phyloP scores from a whole-genome alignment of 2,888 invertebrate genomes.

The Erebia ligea region DNA sequence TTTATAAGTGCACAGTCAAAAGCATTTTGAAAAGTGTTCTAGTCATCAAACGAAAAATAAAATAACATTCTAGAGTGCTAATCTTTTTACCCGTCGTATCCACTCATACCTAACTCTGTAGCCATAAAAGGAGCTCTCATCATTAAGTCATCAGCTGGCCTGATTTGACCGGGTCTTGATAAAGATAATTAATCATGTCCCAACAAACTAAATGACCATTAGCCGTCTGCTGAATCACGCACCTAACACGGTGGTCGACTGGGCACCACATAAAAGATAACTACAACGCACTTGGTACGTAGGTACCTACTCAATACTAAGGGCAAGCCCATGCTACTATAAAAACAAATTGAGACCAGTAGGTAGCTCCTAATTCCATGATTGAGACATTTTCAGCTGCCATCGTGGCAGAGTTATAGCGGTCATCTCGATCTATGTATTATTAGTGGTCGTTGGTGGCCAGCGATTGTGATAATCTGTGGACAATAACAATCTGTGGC shows the following conservation, averaged over 20 bases:
- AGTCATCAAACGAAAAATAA: conserved; percentile 3
- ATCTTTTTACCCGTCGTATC: conserved; percentile 14
- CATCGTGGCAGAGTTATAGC: conserved; percentile 44
- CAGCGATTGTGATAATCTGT: conserved; percentile 44
- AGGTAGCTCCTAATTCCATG: conserved; percentile 5
- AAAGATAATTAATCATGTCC: conserved; percentile 76
- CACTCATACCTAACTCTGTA: conserved; percentile 33
- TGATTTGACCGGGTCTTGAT: conserved; percentile 63
- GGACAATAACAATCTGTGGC: conserved; percentile 49
- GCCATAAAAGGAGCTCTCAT: conserved; percentile 58
- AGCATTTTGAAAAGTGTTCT: too few relatives aligned
- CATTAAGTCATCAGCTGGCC: conserved; percentile 69
- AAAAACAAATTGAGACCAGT: conserved; percentile 8
- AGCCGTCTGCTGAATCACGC: conserved; percentile 71
- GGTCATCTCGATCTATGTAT: conserved; percentile 50
- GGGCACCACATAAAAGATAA: conserved; percentile 31
- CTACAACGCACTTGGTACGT: conserved; percentile 28
- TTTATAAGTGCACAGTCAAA: too few relatives aligned
- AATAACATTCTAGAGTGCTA: neutral
- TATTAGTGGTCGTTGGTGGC: conserved; percentile 53
- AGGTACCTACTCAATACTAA: neutral
- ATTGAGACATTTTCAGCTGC: conserved; percentile 38
- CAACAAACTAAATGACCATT: conserved; percentile 72
- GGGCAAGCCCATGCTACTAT: conserved; percentile 12
- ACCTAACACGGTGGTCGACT: conserved; percentile 62